Evolutionary conservation across 2,797 vertebrate genomes (phyloP).

Genomic region (Gastrophryne carolinensis): DNA sequence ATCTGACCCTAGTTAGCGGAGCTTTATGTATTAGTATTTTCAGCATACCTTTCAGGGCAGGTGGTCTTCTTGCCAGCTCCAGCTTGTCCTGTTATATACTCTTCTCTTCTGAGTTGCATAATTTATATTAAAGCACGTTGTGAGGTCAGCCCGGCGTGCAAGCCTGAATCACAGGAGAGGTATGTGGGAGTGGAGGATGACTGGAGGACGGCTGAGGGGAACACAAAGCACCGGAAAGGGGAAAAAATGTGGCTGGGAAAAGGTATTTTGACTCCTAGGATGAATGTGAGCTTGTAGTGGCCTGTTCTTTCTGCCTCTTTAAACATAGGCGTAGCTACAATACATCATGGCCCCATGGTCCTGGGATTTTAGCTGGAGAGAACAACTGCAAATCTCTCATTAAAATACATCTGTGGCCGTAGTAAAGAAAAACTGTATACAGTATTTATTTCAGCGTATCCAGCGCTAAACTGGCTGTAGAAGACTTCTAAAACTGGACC

Average conservation of each 20-base stretch:
- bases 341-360: no score
- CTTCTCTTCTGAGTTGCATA: not conserved
- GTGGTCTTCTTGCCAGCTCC: not conserved
- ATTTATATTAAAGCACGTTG: slow-evolving; percentile 2
- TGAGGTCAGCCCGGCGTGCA: slow-evolving; percentile 7
- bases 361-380: no score
- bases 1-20: no score
- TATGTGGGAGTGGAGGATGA: slow-evolving; percentile 45
- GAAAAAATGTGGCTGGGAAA: not conserved
- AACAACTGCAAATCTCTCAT: not conserved
- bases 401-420: not conserved
- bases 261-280: not conserved
- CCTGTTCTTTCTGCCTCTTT: not conserved
- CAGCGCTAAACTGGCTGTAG: no score
- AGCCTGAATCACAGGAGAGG: slow-evolving; percentile 39
- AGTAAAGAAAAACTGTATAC: no score
- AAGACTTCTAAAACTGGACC: no score
- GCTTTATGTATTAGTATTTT: no score
- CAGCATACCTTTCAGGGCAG: not conserved
- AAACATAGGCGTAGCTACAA: no score
- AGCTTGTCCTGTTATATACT: not conserved
- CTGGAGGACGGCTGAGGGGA: not conserved
- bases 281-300: slow-evolving; percentile 2
- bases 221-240: not conserved
- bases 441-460: no score